Percentiles rank a stretch among this genome's conserved stretches.
Evolutionary conservation across 2,113 vertebrate genomes (phyloP).

Genomic region (Ptilonorhynchus violaceus): DNA sequence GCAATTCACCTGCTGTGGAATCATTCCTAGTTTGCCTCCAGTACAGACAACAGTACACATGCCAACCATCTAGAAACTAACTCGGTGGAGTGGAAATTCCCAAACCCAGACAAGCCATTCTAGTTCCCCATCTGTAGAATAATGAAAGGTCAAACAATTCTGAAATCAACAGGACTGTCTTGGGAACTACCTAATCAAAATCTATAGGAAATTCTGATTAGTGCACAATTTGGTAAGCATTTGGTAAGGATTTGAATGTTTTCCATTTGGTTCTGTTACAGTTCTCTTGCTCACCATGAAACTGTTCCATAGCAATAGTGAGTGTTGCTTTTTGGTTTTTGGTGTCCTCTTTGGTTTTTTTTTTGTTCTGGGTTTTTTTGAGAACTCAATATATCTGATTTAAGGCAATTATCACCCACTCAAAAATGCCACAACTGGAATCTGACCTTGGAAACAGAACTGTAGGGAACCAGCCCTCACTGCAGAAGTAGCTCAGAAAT

Average conservation of each 20-base stretch:
- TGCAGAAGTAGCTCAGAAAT: not conserved
- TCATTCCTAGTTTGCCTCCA: not conserved
- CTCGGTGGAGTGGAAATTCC: not conserved
- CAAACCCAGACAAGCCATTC: not conserved
- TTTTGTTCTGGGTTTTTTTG: fast-evolving
- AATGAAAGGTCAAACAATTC: not conserved
- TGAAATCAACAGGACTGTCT: not conserved
- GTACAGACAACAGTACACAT: not conserved
- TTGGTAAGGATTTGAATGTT: not conserved
- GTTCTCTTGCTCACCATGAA: not conserved
- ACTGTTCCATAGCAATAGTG: not conserved
- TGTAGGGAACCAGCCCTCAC: not conserved
- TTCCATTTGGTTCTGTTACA: not conserved
- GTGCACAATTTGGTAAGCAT: not conserved
- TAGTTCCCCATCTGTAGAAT: not conserved
- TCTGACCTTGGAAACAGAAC: not conserved
- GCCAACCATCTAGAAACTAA: not conserved
- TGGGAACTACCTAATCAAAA: not conserved
- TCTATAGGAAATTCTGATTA: not conserved
- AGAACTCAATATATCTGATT: not conserved
- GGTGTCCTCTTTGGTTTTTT: not conserved
- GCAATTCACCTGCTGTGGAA: not conserved
- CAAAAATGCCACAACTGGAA: not conserved
- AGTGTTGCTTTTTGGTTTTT: not conserved
- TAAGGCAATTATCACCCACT: not conserved